Evolutionary conservation across 2,888 invertebrate species (phyloP).

Genomic region (Melinaea menophilus): DNA sequence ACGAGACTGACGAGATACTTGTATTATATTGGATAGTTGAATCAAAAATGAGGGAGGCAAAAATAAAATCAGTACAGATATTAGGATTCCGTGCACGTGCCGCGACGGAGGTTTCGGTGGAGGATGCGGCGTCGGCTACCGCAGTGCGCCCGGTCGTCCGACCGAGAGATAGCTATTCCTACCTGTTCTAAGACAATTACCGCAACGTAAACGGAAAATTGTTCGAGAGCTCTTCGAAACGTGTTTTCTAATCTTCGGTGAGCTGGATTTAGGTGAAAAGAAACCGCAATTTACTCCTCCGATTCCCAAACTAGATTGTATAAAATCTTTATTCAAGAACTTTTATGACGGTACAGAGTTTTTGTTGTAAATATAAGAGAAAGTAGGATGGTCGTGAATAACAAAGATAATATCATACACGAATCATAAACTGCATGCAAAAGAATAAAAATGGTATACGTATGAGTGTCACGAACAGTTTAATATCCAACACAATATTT

Average conservation of each 20-base stretch:
- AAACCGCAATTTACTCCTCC: slow-evolving; percentile 27
- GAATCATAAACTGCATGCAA: slow-evolving; percentile 42
- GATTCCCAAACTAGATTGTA: slow-evolving; percentile 24
- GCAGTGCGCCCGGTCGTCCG: slow-evolving; percentile 61
- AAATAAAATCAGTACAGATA: slow-evolving; percentile 74
- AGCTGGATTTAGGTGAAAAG: slow-evolving; percentile 48
- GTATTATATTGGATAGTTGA: slow-evolving; percentile 61
- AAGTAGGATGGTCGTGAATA: slow-evolving; percentile 19
- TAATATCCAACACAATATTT: slow-evolving; percentile 67
- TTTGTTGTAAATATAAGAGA: slow-evolving; percentile 3
- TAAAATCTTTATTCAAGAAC: slow-evolving; percentile 9
- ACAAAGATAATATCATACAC: slow-evolving; percentile 26
- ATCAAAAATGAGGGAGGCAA: slow-evolving; percentile 66
- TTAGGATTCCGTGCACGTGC: slow-evolving; percentile 71
- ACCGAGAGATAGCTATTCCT: slow-evolving; percentile 54
- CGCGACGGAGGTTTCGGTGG: slow-evolving; percentile 64
- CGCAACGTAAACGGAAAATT: slow-evolving; percentile 74
- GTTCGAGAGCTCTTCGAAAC: slow-evolving; percentile 65
- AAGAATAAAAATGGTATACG: slow-evolving; percentile 38
- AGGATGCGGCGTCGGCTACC: slow-evolving; percentile 59
- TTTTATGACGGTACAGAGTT: slow-evolving; percentile 2
- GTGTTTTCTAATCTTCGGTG: slow-evolving; percentile 69
- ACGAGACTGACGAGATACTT: slow-evolving; percentile 45
- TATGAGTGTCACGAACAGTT: slow-evolving; percentile 52
- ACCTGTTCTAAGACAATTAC: slow-evolving; percentile 73